Conservation (phyloP, 35 echinoderm and acorn worm genomes). For the Eucidaris tribuloides region DNA sequence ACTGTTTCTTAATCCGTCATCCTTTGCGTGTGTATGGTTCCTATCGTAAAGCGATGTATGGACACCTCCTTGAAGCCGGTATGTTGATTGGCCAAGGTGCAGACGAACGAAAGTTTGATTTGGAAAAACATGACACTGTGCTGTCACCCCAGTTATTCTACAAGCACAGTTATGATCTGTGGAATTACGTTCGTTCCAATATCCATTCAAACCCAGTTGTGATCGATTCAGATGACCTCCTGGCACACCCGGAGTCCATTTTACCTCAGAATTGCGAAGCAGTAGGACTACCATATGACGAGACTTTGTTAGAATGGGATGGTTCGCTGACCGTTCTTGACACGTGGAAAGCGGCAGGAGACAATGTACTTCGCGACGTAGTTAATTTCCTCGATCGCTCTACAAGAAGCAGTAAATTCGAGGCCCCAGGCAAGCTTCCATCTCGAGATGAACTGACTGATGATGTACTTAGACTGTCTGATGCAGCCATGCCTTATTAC, state of each 20-base stretch:
- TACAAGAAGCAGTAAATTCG: too few relatives aligned
- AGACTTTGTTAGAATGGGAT: conserved; percentile 39
- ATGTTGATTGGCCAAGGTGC: neutral
- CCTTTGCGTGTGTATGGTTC: conserved; percentile 30
- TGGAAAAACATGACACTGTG: neutral
- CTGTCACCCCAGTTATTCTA: neutral
- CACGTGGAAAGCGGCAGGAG: conserved; percentile 21
- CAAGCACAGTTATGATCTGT: conserved; percentile 12
- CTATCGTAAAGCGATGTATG: conserved; percentile 1
- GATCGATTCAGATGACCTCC: conserved; percentile 65
- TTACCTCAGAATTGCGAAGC: conserved; percentile 28
- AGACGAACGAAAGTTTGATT: neutral
- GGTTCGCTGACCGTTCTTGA: neutral
- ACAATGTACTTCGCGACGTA: neutral
- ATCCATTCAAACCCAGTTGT: too few relatives aligned
- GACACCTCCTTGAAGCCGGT: neutral
- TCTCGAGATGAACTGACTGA: too few relatives aligned
- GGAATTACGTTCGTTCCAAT: too few relatives aligned
- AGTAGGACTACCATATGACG: conserved; percentile 24
- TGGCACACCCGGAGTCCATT: conserved; percentile 23
- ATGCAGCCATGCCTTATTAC: too few relatives aligned
- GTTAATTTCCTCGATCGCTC: too few relatives aligned
- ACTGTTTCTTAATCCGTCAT: conserved; percentile 51
- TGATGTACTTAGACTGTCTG: too few relatives aligned
- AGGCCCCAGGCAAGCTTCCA: too few relatives aligned